A percentile compares a stretch with the other conserved stretches of the same genome.
phyloP scores from a whole-genome alignment of 2,888 invertebrate species.

The Cremastinae sp. region DNA sequence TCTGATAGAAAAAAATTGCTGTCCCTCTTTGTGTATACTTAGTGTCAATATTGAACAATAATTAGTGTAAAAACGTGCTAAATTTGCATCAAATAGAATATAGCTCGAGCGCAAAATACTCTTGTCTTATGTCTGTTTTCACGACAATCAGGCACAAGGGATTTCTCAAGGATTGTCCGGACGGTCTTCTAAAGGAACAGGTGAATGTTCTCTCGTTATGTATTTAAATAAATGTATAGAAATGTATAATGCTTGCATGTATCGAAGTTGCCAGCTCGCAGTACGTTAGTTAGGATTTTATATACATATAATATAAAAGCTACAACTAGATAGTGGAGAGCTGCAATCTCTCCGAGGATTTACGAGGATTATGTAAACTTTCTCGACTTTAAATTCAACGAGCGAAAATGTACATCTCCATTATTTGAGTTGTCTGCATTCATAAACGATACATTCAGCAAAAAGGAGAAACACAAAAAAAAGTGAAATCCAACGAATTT shows the following conservation, averaged over 20 bases:
- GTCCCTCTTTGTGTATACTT: not conserved
- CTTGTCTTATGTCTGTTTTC: conserved; percentile 27
- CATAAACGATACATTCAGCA: not conserved
- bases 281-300: not conserved
- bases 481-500: not conserved
- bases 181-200: conserved; percentile 96
- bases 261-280: not conserved
- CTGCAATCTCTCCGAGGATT: conserved; percentile 33
- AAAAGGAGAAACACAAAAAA: not conserved
- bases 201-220: conserved; percentile 80
- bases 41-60: not conserved
- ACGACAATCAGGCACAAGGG: conserved; percentile 92
- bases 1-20: not conserved
- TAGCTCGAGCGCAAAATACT: conserved; percentile 6
- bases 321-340: conserved; percentile 15
- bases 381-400: conserved; percentile 3
- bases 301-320: not conserved
- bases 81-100: not conserved
- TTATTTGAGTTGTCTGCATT: not conserved
- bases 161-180: conserved; percentile 97
- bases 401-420: conserved; percentile 1
- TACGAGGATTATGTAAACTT: conserved; percentile 48
- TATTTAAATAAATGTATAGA: not conserved
- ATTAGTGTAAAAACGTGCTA: conserved; percentile 2
- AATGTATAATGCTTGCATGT: not conserved